Evolutionary conservation across 2,797 vertebrate species (phyloP).

Genomic region (Lepidocolaptes lacrymiger): DNA sequence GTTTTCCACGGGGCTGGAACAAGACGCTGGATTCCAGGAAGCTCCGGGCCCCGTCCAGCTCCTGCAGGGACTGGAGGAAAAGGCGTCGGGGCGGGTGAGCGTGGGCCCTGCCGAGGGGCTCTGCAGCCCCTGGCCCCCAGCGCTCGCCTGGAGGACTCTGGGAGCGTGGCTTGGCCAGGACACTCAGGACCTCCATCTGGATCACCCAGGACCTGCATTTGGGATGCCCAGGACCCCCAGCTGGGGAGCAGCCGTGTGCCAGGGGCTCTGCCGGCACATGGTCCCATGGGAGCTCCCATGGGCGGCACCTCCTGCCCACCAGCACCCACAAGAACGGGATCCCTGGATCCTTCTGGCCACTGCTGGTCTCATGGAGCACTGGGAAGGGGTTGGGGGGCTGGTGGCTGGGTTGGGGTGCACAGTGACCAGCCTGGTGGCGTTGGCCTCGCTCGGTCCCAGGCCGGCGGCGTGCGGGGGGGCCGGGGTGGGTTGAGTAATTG

Average conservation of each 20-base stretch:
- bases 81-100: neutral
- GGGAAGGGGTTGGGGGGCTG: neutral
- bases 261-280: neutral
- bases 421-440: fast-evolving
- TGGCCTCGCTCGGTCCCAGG: neutral
- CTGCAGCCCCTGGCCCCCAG: fast-evolving
- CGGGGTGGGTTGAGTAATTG: slow-evolving; percentile 23
- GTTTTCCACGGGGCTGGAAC: slow-evolving; percentile 56
- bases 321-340: fast-evolving
- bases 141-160: neutral
- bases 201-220: neutral
- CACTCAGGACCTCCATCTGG: neutral
- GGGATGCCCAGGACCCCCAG: neutral
- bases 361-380: fast-evolving
- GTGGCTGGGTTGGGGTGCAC: neutral
- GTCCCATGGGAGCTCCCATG: neutral
- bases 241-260: fast-evolving
- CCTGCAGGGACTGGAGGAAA: slow-evolving; percentile 59
- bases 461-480: neutral
- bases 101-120: neutral
- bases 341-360: fast-evolving
- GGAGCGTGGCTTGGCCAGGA: neutral
- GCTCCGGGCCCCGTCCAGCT: slow-evolving; percentile 37
- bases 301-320: neutral
- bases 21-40: slow-evolving; percentile 55